Conservation (phyloP, 1,140 invertebrate species). For the Formica selysi region DNA sequence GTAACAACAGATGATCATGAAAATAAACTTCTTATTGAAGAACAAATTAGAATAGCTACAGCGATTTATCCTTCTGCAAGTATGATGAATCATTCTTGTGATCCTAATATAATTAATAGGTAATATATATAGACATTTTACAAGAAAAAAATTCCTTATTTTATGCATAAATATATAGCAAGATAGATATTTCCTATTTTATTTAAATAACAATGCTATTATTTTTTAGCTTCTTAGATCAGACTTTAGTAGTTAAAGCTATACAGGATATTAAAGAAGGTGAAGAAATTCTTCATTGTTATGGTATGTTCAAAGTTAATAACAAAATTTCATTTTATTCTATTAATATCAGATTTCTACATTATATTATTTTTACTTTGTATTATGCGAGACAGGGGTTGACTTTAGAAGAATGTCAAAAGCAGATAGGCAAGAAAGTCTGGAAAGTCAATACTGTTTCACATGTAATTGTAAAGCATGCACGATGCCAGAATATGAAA, state of each 20-base stretch:
- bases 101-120: constrained; percentile 93
- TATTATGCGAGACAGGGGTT: constrained; percentile 85
- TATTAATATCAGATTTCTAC: not conserved
- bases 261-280: constrained; percentile 86
- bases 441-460: constrained; percentile 91
- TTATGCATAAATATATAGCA: not conserved
- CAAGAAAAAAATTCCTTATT: constrained; percentile 9
- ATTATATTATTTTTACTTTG: not conserved
- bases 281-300: constrained; percentile 91
- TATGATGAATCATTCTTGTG: constrained; percentile 97
- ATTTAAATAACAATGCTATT: constrained; percentile 57
- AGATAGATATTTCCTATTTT: not conserved
- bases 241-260: constrained; percentile 88
- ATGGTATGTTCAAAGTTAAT: constrained; percentile 86
- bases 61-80: constrained; percentile 96
- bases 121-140: constrained; percentile 79
- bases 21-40: constrained; percentile 76
- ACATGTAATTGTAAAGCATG: constrained; percentile 90
- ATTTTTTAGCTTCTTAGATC: constrained; percentile 84
- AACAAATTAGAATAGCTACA: constrained; percentile 91
- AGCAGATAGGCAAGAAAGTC: constrained; percentile 87
- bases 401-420: constrained; percentile 88
- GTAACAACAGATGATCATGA: constrained; percentile 64
- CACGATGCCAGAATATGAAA: constrained; percentile 82
- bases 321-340: constrained; percentile 42